Evolutionary conservation across 1,140 invertebrate species (phyloP).

Genomic region (Octopus bimaculoides): DNA sequence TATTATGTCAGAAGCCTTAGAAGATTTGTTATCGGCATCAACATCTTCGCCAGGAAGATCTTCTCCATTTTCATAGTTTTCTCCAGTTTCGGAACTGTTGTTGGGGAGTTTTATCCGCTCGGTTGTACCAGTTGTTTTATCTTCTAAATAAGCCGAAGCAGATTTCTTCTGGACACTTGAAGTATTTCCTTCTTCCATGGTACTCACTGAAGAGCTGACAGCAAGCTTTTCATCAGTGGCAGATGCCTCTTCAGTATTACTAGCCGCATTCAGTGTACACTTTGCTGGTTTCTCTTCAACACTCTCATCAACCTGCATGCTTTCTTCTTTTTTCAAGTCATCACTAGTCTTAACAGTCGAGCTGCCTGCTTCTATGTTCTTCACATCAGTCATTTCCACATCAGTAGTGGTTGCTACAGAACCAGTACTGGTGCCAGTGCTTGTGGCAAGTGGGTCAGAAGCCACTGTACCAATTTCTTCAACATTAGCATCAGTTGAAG

Average conservation of each 20-base stretch:
- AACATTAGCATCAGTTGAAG: slow-evolving; percentile 10
- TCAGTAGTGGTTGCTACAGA: not conserved
- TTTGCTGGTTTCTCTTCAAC: slow-evolving; percentile 1
- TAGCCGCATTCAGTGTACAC: slow-evolving; percentile 19
- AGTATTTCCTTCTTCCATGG: not conserved
- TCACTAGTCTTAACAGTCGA: slow-evolving; percentile 3
- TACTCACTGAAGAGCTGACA: not conserved
- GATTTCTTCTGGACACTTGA: not conserved
- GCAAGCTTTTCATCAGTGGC: not conserved
- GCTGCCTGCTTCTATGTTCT: not conserved
- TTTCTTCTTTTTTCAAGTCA: not conserved
- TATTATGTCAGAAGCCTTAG: slow-evolving; percentile 27
- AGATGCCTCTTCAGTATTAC: slow-evolving; percentile 11
- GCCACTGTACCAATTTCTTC: not conserved
- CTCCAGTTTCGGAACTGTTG: slow-evolving; percentile 8
- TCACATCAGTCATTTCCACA: slow-evolving; percentile 10
- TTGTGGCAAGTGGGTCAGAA: not conserved
- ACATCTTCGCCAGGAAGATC: slow-evolving; percentile 15
- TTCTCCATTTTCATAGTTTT: slow-evolving; percentile 7
- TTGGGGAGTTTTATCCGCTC: slow-evolving; percentile 8
- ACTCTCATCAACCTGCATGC: not conserved
- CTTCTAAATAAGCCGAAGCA: not conserved
- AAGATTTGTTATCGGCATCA: not conserved
- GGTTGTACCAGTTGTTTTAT: slow-evolving; percentile 3
- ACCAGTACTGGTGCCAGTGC: not conserved